Evolutionary conservation across 2,888 invertebrate species (phyloP).

Genomic region (Habrosyne pyritoides): DNA sequence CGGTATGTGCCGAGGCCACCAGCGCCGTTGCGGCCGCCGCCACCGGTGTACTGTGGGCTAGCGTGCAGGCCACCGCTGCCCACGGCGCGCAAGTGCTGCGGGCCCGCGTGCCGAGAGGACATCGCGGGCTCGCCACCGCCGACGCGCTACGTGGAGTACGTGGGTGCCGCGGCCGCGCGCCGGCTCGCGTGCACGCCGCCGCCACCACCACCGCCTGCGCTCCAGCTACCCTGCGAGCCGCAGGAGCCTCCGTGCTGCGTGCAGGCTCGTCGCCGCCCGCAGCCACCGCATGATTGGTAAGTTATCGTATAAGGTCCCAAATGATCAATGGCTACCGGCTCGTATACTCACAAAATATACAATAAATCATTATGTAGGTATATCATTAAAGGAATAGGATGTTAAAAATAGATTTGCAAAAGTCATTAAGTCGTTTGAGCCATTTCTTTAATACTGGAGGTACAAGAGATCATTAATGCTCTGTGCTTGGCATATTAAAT

Average conservation of each 20-base stretch:
- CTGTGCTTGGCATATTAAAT: background rate
- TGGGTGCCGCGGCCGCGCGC: conserved; percentile 85
- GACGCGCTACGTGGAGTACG: conserved; percentile 85
- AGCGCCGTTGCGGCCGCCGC: conserved; percentile 72
- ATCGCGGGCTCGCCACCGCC: conserved; percentile 73
- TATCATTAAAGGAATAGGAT: too few relatives aligned
- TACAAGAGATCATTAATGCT: background rate
- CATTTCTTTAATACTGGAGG: background rate
- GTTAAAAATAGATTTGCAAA: background rate
- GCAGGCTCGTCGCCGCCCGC: conserved; percentile 81
- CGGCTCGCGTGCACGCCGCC: conserved; percentile 81
- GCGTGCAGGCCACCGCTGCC: conserved; percentile 74
- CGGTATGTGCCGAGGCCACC: conserved; percentile 87
- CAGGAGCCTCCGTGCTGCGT: conserved; percentile 83
- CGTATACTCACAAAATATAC: background rate
- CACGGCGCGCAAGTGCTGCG: conserved; percentile 72
- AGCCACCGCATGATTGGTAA: conserved; percentile 84
- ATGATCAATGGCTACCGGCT: background rate
- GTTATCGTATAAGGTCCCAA: conserved; percentile 42
- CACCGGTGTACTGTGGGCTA: conserved; percentile 82
- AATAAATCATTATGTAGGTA: too few relatives aligned
- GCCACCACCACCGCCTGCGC: conserved; percentile 75
- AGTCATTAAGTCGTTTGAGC: background rate
- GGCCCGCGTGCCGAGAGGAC: conserved; percentile 76
- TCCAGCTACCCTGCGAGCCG: conserved; percentile 76